Base-by-base conservation (phyloP, 2,888 invertebrate species). In the Tetragonisca angustula region DNA sequence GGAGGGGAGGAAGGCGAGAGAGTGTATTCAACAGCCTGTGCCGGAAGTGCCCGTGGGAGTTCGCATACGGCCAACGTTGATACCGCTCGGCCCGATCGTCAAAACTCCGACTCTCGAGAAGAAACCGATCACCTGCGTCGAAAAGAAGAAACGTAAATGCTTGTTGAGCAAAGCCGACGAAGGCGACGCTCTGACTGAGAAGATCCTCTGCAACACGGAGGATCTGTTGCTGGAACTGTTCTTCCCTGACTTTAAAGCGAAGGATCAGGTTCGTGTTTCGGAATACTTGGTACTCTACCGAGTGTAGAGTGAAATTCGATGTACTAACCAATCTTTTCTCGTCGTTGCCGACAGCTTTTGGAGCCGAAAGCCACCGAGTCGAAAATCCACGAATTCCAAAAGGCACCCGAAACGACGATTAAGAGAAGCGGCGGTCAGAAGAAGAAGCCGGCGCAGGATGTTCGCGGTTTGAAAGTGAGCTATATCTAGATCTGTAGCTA, bases 81-180 rank as follows among this genome's bases (percentile, higher is more conserved):
- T 94, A 79, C 93, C 94, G 4, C 79, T 94, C 5, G 94, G 94
- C 2, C 92, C 92, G 17, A 82, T 88, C 21, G 94, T 94, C n/a
- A 91, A 83, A 62, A 94, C 94, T 4, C 92, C 93, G 2, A 85
- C 84, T 4, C 79, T 84, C 0, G 85, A 83, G 9, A 88, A 77
- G 56, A 91, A 84, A 76, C n/a, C 52, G 0, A 72, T 87, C 24
- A 79, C 81, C 0, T 93, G 93, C 69, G 4, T 50, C 0, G 91
- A 92, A 15, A 89, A 89, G 9, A 90, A 85, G 19, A 87, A 88
- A 6, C 83, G 87, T 5, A 89, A 85, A n/a, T 92, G 91, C 67
- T 64, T 82, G 50, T 75, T 91, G 19, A 81, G 78, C 3, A 84
- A 82, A 4, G 65, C 67, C 1, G 88, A 93, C 9, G 81, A 85